phyloP scores from a whole-genome alignment of 2,888 invertebrate species.

The Tenthredo scrophulariae region DNA sequence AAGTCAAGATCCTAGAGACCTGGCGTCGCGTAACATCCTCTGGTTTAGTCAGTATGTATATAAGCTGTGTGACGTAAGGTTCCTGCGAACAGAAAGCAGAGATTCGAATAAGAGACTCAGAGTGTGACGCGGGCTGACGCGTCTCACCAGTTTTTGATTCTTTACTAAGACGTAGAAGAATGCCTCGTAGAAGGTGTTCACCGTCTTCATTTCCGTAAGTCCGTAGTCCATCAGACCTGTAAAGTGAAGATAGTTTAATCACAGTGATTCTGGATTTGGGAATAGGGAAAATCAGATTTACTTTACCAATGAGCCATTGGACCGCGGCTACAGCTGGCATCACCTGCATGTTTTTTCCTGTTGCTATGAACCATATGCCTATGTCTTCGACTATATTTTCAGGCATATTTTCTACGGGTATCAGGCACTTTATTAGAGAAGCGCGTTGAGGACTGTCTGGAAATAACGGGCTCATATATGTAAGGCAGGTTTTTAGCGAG shows the following conservation, averaged over 20 bases:
- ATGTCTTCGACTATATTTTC: constrained; percentile 62
- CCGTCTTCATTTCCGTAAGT: constrained; percentile 66
- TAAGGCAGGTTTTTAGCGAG: not conserved
- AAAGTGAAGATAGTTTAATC: not conserved
- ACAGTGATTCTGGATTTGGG: not conserved
- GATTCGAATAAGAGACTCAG: not conserved
- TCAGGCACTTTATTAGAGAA: constrained; percentile 70
- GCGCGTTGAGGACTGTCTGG: constrained; percentile 63
- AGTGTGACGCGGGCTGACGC: not conserved
- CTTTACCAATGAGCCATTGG: constrained; percentile 68
- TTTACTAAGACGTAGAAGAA: constrained; percentile 69
- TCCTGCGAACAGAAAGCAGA: constrained; percentile 60
- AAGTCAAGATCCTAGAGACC: constrained; percentile 66
- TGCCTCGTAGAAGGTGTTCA: constrained; percentile 71
- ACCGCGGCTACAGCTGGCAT: constrained; percentile 64
- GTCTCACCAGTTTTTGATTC: constrained; percentile 67
- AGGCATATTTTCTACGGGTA: constrained; percentile 66
- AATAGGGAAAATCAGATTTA: too few relatives aligned
- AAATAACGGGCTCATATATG: not conserved
- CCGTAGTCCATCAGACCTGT: constrained; percentile 70
- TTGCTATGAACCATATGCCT: constrained; percentile 66
- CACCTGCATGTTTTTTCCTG: constrained; percentile 61
- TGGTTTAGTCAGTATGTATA: constrained; percentile 73
- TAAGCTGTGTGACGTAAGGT: constrained; percentile 66
- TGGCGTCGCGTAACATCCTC: constrained; percentile 74